Percentiles rank a stretch among this genome's conserved stretches.
phyloP scores from a whole-genome alignment of 2,797 vertebrate species.

The Champsocephalus gunnari region DNA sequence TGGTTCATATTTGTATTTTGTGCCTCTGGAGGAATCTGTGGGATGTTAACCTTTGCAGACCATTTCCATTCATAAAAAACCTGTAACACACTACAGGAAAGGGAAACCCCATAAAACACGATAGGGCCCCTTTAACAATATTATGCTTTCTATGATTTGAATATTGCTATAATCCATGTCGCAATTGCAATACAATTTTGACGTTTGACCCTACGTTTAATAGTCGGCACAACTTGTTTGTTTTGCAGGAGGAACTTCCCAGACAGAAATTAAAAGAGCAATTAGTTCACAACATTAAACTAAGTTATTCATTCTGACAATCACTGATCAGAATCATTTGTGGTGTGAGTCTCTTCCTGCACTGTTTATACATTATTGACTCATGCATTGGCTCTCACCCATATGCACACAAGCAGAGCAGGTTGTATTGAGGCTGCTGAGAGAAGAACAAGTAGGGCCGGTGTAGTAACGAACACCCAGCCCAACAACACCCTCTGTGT shows the following conservation, averaged over 20 bases:
- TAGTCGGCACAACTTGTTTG: background rate
- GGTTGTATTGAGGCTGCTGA: constrained; percentile 35
- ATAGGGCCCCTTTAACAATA: too few species aligned
- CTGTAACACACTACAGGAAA: too few species aligned
- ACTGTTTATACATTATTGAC: constrained; percentile 7
- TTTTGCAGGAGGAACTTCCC: background rate
- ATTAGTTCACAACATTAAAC: background rate
- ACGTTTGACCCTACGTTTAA: background rate
- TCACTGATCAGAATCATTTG: background rate
- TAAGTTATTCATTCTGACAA: background rate
- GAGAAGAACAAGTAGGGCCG: constrained; percentile 29
- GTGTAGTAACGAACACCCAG: constrained; percentile 24
- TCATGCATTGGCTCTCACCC: constrained; percentile 8
- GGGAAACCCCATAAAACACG: too few species aligned
- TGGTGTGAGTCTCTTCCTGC: constrained; percentile 11
- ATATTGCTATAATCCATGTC: too few species aligned
- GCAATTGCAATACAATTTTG: too few species aligned
- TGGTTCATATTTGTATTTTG: too few species aligned
- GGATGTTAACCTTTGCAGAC: too few species aligned
- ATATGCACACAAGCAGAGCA: constrained; percentile 42
- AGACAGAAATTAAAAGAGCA: background rate
- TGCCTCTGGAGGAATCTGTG: too few species aligned
- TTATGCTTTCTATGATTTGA: too few species aligned
- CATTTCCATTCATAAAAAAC: too few species aligned
- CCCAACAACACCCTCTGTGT: background rate